Percentiles rank a stretch among this genome's conserved stretches.
These are phyloP conservation scores for Plotosus lineatus DNA, from an alignment of 2,113 vertebrate genomes.

Conservation along the genomic window DNA sequence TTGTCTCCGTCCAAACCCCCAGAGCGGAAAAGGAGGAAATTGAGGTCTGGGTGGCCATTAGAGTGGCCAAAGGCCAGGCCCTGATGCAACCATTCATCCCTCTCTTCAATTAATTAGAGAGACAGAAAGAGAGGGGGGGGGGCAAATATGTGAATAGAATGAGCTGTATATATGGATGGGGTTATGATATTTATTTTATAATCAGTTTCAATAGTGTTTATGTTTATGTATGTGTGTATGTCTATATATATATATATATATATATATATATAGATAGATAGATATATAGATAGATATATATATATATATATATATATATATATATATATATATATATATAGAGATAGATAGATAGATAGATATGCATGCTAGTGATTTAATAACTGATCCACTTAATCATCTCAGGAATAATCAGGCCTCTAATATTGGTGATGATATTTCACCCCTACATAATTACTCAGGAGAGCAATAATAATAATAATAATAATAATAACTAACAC, in stretches of 20 bases:
- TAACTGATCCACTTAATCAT: neutral
- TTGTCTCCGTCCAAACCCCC: slow-evolving; percentile 47
- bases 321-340: too few relatives aligned
- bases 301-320: too few relatives aligned
- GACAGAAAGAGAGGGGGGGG: slow-evolving; percentile 18
- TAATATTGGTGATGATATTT: neutral
- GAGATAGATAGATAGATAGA: too few relatives aligned
- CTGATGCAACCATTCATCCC: slow-evolving; percentile 69
- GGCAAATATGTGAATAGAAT: slow-evolving; percentile 39
- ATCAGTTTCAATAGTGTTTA: neutral
- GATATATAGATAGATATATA: too few relatives aligned
- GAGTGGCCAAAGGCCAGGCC: slow-evolving; percentile 77
- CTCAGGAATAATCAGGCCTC: neutral
- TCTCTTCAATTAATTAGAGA: slow-evolving; percentile 59
- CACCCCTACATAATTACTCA: neutral
- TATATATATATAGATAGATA: too few relatives aligned
- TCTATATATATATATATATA: too few relatives aligned
- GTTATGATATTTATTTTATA: neutral
- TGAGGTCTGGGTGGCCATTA: slow-evolving; percentile 60
- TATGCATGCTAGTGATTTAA: neutral
- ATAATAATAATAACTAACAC: neutral
- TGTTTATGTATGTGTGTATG: too few relatives aligned
- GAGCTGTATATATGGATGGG: neutral
- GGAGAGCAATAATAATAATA: neutral
- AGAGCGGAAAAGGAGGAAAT: slow-evolving; percentile 62